Base-by-base conservation (phyloP, 2,888 invertebrate species). In the Eulithis prunata region DNA sequence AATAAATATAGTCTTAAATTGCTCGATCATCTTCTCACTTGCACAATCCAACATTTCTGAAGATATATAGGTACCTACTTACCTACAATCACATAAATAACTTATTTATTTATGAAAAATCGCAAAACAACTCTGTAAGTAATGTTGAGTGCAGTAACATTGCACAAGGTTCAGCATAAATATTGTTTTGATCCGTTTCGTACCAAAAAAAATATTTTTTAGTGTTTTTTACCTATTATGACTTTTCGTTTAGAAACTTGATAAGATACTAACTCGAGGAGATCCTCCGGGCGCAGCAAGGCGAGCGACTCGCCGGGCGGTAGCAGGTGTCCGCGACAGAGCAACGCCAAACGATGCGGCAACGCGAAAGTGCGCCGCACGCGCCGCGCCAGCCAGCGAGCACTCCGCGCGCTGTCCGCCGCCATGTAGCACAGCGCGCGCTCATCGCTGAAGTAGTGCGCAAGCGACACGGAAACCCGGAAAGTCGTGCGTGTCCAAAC, bases 251-350 rank as follows among this genome's bases (percentile, higher is more conserved):
- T 3, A 21, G 32, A 21, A 21, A 21, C 21, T 21, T 21, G 21
- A 21, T 46, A 45, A 1, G 21, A 5, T 0, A 81, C 87, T 79
- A 21, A 88, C 87, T 83, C 75, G 51, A 90, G 73, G 1, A 70
- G 69, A 68, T 89, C 89, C 58, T 78, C 84, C 46, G 79, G 81
- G 8, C 66, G 74, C 65, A 90, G 81, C 70, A 87, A 61, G 41
- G 84, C 75, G 21, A 90, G 83, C 57, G 85, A 82, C 78, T 91
- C 90, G 59, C 69, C 78, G 46, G 81, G 80, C 64, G 87, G 90
- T 80, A 91, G 81, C 78, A 88, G 74, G 71, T 84, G 83, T 0
- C 86, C 88, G 62, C 74, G 76, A 46, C 75, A 63, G 47, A 75
- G 64, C 71, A 81, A 75, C 52, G 77, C 72, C 13, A 83, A 74